Evolutionary conservation across 35 echinoderm and acorn worm species (phyloP).

Genomic region (Stichopus chloronotus): DNA sequence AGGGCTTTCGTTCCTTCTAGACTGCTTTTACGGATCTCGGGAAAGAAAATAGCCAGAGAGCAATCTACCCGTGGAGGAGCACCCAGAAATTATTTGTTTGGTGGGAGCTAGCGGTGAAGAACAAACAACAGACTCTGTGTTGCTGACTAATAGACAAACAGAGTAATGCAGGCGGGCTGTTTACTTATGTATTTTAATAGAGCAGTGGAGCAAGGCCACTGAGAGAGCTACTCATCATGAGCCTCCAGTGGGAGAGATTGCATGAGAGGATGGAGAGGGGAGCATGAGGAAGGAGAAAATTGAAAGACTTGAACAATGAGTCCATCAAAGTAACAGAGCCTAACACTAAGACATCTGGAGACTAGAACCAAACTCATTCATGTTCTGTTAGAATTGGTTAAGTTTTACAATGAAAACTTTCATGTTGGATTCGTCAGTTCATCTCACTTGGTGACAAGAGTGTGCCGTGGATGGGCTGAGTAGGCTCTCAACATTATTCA

Average conservation of each 20-base stretch:
- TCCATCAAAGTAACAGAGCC: no score
- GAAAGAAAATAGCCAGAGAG: conserved; percentile 57
- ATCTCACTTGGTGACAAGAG: no score
- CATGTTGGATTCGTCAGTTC: no score
- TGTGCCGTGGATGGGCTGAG: no score
- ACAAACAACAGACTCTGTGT: conserved; percentile 55
- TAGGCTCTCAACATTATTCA: no score
- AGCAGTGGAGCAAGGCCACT: not conserved
- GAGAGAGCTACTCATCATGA: not conserved
- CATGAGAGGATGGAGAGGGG: not conserved
- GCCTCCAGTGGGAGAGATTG: not conserved
- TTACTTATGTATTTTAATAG: conserved; percentile 63
- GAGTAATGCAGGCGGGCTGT: conserved; percentile 36
- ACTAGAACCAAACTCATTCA: no score
- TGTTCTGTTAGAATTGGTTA: no score
- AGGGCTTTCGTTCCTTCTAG: conserved; percentile 47
- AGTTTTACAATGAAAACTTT: no score
- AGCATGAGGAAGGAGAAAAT: not conserved
- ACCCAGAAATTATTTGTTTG: conserved; percentile 59
- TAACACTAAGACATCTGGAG: no score
- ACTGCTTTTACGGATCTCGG: conserved; percentile 24
- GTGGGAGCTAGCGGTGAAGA: conserved; percentile 52
- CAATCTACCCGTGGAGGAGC: conserved; percentile 51
- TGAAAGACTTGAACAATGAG: no score
- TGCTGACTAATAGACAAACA: conserved; percentile 64